Base-by-base conservation (phyloP, 2,113 vertebrate genomes). In the Chitala chitala region DNA sequence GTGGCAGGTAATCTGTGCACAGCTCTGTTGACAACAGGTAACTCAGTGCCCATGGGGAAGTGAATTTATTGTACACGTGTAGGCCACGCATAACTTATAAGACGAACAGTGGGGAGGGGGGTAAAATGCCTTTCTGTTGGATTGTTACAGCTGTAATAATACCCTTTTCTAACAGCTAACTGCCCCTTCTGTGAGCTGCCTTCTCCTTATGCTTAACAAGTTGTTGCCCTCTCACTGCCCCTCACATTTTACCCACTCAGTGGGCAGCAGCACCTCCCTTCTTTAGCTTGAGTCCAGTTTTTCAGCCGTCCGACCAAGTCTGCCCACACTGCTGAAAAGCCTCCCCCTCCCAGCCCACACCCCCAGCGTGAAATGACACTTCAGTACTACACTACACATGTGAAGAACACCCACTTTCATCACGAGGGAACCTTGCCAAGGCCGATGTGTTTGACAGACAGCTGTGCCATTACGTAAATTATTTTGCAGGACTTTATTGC, bases 341-440 rank as follows among this genome's bases (percentile, higher is more conserved):
- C n/a, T n/a, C n/a, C n/a, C n/a, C n/a, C n/a, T n/a, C n/a, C n/a
- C n/a, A n/a, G n/a, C n/a, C n/a, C n/a, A n/a, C n/a, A n/a, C 64
- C 3, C 51, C 40, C 9, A 8, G 31, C 58, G 38, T 36, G 58
- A 63, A 17, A 36, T 20, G 12, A 33, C 36, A 66, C 63, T 46
- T 26, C 20, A 9, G 44, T 68, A 44, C 42, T 36, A 44, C 22
- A 26, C 64, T 68, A 24, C 64, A 38, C 42, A 29, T 46, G 40
- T 44, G 42, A 68, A 68, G 9, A 68, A 68, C 64, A 68, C 40
- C 40, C 64, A 68, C 64, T 46, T 44, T 68, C 17, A 68, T 68
- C 40, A 48, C 5, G 42, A n/a, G 46, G 40, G 42, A 33, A 68
- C 29, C 42, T 42, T 42, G 22, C 9, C 64, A 38, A 68, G 42